phyloP scores from a whole-genome alignment of 2,797 vertebrate species.

The Bryconaethiops microstoma region DNA sequence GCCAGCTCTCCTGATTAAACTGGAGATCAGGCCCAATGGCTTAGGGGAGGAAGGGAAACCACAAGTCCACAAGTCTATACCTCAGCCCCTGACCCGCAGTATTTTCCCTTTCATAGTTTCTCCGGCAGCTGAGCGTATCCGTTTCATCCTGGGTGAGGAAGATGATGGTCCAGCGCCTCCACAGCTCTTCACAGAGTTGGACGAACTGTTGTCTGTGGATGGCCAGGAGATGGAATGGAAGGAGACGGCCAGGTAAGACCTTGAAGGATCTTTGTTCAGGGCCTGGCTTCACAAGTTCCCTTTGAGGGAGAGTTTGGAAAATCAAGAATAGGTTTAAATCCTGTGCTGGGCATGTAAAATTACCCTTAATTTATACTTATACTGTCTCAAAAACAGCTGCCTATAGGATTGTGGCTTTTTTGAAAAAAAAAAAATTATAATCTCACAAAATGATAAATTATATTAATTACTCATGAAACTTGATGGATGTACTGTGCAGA shows the following conservation, averaged over 20 bases:
- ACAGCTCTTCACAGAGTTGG: slow-evolving; percentile 97
- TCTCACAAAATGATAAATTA: not conserved
- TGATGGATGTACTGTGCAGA: slow-evolving; percentile 22
- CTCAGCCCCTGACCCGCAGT: slow-evolving; percentile 83
- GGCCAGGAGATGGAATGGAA: slow-evolving; percentile 99
- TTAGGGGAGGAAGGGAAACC: slow-evolving; percentile 72
- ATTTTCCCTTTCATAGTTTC: slow-evolving; percentile 95
- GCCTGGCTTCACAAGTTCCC: not conserved
- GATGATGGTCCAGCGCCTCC: slow-evolving; percentile 93
- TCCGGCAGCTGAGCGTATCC: slow-evolving; percentile 93
- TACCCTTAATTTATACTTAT: too few species aligned
- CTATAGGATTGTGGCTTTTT: too few species aligned
- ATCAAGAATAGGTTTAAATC: not conserved
- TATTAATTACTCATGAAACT: slow-evolving; percentile 36
- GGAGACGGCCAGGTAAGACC: slow-evolving; percentile 92
- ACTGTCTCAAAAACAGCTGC: not conserved
- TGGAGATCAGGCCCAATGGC: slow-evolving; percentile 69
- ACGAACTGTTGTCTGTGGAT: slow-evolving; percentile 92
- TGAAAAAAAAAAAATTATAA: too few species aligned
- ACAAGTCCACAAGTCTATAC: slow-evolving; percentile 52
- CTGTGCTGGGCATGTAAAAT: not conserved
- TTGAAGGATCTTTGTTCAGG: not conserved
- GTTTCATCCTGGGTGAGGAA: slow-evolving; percentile 96
- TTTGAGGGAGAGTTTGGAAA: not conserved
- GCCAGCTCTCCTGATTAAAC: slow-evolving; percentile 42